phyloP scores from a whole-genome alignment of 1,140 invertebrate species.

The Caenorhabditis elegans region WBcel235 BX284603.4:9500501-9501000 shows the following conservation, averaged over 20 bases:
- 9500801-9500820: too few relatives aligned
- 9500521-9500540: not conserved
- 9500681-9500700: too few relatives aligned
- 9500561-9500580: not conserved
- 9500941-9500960: constrained; percentile 2
- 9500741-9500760: too few relatives aligned
- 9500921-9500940: not conserved
- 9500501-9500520: constrained; percentile 11
- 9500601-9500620: not conserved
- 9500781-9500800: too few relatives aligned
- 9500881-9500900: not conserved
- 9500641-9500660: not conserved
- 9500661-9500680: not conserved
- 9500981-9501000: not conserved
- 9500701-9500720: too few relatives aligned
- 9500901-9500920: not conserved
- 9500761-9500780: too few relatives aligned
- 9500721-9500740: too few relatives aligned
- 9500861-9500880: not conserved
- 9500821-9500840: too few relatives aligned
- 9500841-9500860: not conserved
- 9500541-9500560: not conserved
- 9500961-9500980: not conserved
- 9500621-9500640: not conserved
- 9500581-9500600: not conserved